These are phyloP conservation scores for Cantharis nigra DNA, from an alignment of 2,888 invertebrate species.

Conservation along the genomic window DNA sequence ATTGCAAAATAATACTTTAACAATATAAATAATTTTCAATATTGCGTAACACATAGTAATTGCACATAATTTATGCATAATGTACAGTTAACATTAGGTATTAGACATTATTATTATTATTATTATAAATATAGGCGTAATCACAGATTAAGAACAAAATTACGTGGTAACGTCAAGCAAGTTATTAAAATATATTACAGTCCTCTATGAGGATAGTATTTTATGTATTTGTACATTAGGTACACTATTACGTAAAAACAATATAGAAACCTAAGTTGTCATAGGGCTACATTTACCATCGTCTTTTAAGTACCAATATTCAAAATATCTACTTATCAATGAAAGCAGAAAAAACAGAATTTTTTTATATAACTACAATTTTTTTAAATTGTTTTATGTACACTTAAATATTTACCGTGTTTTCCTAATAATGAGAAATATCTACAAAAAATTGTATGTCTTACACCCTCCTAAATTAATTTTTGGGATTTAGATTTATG, in stretches of 20 bases:
- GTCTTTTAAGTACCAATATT: conserved; percentile 24
- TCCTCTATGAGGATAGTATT: conserved; percentile 37
- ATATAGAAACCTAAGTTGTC: conserved; percentile 22
- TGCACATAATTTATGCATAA: conserved; percentile 21
- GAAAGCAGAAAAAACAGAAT: conserved; percentile 24
- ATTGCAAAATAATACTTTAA: not conserved
- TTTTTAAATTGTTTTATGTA: conserved; percentile 27
- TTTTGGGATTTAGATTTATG: conserved; percentile 41
- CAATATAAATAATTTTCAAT: not conserved
- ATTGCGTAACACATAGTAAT: conserved; percentile 25
- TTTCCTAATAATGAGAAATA: conserved; percentile 29
- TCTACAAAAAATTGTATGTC: conserved; percentile 29
- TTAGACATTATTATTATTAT: conserved; percentile 36
- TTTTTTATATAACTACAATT: conserved; percentile 21
- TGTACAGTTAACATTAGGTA: conserved; percentile 49
- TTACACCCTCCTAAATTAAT: conserved; percentile 13
- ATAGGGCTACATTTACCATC: conserved; percentile 27
- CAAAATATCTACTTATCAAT: conserved; percentile 26
- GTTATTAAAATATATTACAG: conserved; percentile 44
- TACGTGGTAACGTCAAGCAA: conserved; percentile 42
- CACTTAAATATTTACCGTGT: conserved; percentile 36
- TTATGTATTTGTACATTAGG: conserved; percentile 37
- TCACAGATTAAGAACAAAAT: conserved; percentile 53
- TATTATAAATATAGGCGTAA: conserved; percentile 50
- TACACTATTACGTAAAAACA: conserved; percentile 30